These are phyloP conservation scores for Anabacerthia variegaticeps DNA, from an alignment of 2,797 vertebrate genomes.

Conservation along the genomic window DNA sequence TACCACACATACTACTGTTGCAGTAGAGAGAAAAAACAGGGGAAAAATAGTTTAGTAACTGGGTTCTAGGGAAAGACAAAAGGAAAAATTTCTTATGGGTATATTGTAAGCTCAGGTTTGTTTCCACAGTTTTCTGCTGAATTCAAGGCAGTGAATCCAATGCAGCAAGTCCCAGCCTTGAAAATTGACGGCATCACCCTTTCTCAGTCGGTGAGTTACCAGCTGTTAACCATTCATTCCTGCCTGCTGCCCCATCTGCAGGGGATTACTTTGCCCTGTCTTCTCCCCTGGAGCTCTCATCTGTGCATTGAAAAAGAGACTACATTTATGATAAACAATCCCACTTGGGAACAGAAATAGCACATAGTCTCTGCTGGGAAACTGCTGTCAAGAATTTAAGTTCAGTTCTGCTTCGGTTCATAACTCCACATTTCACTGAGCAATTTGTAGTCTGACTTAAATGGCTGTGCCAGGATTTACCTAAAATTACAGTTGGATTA, in stretches of 20 bases:
- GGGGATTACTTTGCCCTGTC: neutral
- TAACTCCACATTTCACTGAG: neutral
- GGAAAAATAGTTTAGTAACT: neutral
- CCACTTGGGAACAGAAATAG: neutral
- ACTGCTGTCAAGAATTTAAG: neutral
- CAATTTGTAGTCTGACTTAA: neutral
- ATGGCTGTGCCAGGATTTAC: neutral
- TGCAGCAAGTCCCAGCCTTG: slow-evolving; percentile 93
- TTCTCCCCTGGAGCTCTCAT: neutral
- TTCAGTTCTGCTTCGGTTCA: neutral
- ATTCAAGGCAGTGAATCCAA: slow-evolving; percentile 89
- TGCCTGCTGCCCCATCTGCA: neutral
- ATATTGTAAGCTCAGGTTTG: neutral
- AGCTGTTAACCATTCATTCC: neutral
- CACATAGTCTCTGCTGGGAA: neutral
- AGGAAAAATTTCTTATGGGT: neutral
- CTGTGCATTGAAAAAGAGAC: neutral
- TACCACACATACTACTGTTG: neutral
- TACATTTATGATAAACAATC: neutral
- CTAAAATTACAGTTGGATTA: neutral
- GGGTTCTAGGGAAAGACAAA: neutral
- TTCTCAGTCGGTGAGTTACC: slow-evolving; percentile 90
- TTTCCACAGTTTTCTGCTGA: slow-evolving; percentile 81
- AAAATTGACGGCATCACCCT: slow-evolving; percentile 90
- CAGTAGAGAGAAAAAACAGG: neutral